Percentiles rank a stretch among this genome's conserved stretches.
These are phyloP conservation scores for Orchestes rusci DNA, from an alignment of 2,888 invertebrate species.

Conservation along the genomic window DNA sequence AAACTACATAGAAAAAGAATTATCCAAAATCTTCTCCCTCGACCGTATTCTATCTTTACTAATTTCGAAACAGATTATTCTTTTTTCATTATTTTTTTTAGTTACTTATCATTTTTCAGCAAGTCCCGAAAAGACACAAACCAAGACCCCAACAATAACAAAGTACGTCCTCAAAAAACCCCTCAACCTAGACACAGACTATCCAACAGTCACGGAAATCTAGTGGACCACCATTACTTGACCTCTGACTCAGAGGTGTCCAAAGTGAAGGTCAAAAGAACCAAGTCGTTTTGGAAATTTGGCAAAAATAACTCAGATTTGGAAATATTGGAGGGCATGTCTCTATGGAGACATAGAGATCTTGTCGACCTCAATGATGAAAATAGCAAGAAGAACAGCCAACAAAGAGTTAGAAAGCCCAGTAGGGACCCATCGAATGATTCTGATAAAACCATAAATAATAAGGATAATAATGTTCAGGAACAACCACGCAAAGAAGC, in stretches of 20 bases:
- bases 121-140: no score
- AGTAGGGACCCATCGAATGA: constrained; percentile 41
- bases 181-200: constrained; percentile 32
- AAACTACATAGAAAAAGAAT: no score
- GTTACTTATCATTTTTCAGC: no score
- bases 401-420: constrained; percentile 38
- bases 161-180: constrained; percentile 17
- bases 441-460: constrained; percentile 42
- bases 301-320: constrained; percentile 60
- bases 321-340: constrained; percentile 80
- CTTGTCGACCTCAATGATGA: constrained; percentile 62
- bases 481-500: not conserved
- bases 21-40: no score
- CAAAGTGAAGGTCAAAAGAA: constrained; percentile 67
- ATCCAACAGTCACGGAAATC: constrained; percentile 40
- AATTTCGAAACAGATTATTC: no score
- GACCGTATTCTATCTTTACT: no score
- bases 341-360: constrained; percentile 79
- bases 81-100: no score
- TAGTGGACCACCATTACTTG: constrained; percentile 43
- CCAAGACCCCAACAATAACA: no score
- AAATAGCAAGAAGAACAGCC: constrained; percentile 35
- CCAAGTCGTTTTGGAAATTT: constrained; percentile 82
- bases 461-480: constrained; percentile 29
- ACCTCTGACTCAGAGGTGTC: constrained; percentile 53